Base-by-base conservation (phyloP, 2,113 vertebrate species). In the Phalacrocorax brasilianus region DNA sequence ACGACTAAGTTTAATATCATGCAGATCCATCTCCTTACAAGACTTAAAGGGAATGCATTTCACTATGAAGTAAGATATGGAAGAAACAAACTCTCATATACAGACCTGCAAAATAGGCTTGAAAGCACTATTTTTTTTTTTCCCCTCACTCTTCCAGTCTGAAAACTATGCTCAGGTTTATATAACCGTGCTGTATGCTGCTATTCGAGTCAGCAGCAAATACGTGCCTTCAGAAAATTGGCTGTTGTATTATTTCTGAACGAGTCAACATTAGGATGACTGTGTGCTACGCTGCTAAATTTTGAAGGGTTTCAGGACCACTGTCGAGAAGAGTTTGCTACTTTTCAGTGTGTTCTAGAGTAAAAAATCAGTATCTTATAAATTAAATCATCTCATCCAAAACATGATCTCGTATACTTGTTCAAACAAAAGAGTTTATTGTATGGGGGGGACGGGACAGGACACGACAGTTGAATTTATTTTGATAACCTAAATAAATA, bases 111-210 rank as follows among this genome's bases (percentile, higher is more conserved):
- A 55, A 85, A 75, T 27, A 18, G 59, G 8, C 16, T 65, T 81
- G 32, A 65, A 52, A 2, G 7, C 12, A 14, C 21, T 28, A 3
- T 32, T 52, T 11, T 49, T 73, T 83, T 76, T 79, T 76, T 79
- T 71, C 30, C 4, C 1, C 26, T 77, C 9, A 3, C 40, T 70
- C 30, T 63, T 55, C 13, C 17, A 49, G 16, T 58, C 59, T 53
- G 52, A 52, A 70, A 19, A 9, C 49, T 35, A 8, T 33, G 22
- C 42, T 71, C 26, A 27, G 28, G 5, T 30, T 17, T 80, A 16
- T 80, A 16, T 33, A 71, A 13, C 20, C 4, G 8, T 5, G 14
- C 42, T 23, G 6, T 14, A 21, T 0, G 1, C 13, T 1, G 1
- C 77, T 75, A 6, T 58, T 90, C 5, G 7, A 66, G 63, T 42